Base-by-base conservation (phyloP, 2,888 invertebrate species). In the Hololepta plana region DNA sequence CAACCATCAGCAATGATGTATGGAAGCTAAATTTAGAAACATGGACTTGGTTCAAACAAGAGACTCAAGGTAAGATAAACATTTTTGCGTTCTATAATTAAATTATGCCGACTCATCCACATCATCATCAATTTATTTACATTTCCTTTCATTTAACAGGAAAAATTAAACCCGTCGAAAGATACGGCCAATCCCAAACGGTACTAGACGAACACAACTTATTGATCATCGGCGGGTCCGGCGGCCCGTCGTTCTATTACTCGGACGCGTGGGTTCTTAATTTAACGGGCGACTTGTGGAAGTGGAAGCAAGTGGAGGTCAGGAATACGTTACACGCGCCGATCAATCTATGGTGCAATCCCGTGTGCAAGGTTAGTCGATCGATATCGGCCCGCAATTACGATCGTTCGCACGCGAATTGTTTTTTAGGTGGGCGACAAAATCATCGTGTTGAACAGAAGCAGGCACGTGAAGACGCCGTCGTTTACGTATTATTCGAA, bases 161-260 rank as follows among this genome's bases (percentile, higher is more conserved):
- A 4, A 28, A 36, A 21, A 14, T 36, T 14, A 44, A 43, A 30
- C 45, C 45, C n/a, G 34, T 38, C 15, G 49, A 47, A 23, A 40
- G 95, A 35, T 91, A 91, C 58, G 90, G 90, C 4, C 93, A 93
- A 46, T 85, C 88, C n/a, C 82, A 93, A 48, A 74, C 88, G 29
- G 62, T 65, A 26, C 49, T 93, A 31, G 79, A 84, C 50, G 69
- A 72, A 27, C 60, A 73, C 23, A 74, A 85, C 54, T 54, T 87
- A 33, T 61, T 93, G 43, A 63, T 88, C 14, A 59, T 87, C 38
- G 85, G 84, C 20, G 91, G 91, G 21, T 85, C 84, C 41, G 87
- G 82, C 32, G 87, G 87, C 2, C 74, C 84, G 20, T 79, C 77
- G 39, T 71, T 79, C 51, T 71, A 84, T 12, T 85, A 81, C 51